phyloP scores from a whole-genome alignment of 2,888 invertebrate genomes.

The Aleiodes leptofemur region DNA sequence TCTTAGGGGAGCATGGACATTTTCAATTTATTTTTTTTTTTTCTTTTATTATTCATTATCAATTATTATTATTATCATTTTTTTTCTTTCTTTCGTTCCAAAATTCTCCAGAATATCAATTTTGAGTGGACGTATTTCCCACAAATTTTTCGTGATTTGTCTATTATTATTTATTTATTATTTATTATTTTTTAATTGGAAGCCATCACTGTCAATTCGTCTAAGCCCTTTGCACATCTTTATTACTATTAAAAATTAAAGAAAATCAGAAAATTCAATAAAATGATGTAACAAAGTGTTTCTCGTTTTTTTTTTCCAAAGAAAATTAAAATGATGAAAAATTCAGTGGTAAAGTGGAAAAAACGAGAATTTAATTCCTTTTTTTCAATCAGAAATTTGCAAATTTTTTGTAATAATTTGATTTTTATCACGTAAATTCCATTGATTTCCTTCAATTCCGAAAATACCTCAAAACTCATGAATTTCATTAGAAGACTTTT shows the following conservation, averaged over 20 bases:
- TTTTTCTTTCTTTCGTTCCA: constrained; percentile 22
- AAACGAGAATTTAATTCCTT: no score
- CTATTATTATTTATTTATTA: background rate
- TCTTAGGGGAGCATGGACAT: constrained; percentile 37
- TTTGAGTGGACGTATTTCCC: constrained; percentile 28
- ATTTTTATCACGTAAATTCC: no score
- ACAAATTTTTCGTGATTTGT: constrained; percentile 1
- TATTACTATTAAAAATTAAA: background rate
- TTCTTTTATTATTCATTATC: constrained; percentile 19
- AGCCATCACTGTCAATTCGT: constrained; percentile 34
- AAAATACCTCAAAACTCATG: no score
- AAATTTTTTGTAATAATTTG: no score
- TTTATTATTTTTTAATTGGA: constrained; percentile 12
- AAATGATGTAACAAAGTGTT: background rate
- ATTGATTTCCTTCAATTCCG: no score
- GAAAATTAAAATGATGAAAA: background rate
- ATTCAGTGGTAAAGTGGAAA: no score
- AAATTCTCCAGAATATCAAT: constrained; percentile 24
- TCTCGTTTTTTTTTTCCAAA: background rate
- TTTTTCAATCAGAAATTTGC: no score
- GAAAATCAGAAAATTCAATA: background rate
- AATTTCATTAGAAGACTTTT: no score
- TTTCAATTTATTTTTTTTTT: constrained; percentile 18
- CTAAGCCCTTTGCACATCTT: constrained; percentile 2
- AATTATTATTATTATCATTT: constrained; percentile 10